Conservation (phyloP, 2,113 vertebrate genomes). For the Callospermophilus lateralis region DNA sequence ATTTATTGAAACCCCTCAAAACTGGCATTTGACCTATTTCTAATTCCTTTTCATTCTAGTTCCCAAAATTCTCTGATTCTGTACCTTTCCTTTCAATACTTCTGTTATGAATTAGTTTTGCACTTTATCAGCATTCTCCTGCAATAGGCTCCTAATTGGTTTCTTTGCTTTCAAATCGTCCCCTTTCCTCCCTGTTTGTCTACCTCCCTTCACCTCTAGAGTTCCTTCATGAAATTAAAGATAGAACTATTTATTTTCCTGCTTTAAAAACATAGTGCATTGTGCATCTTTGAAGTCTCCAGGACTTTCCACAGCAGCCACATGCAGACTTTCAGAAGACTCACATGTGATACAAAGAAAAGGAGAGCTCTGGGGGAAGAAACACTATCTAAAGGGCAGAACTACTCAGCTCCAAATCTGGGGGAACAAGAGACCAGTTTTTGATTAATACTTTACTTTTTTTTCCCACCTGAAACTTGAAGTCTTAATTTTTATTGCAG, state of each 20-base stretch:
- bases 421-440: background rate
- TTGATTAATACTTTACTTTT: background rate
- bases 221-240: background rate
- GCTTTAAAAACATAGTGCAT: background rate
- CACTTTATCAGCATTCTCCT: background rate
- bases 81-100: background rate
- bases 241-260: background rate
- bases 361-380: no score
- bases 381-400: background rate
- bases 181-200: background rate
- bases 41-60: background rate
- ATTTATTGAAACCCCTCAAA: background rate
- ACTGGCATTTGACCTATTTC: background rate
- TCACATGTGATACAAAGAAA: background rate
- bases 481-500: background rate
- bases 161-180: background rate
- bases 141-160: background rate
- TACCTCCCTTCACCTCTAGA: background rate
- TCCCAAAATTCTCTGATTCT: slow-evolving; percentile 11
- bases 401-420: background rate
- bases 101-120: background rate
- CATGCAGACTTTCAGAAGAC: background rate
- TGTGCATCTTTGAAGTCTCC: background rate
- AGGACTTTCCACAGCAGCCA: background rate
- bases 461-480: background rate